These are phyloP conservation scores for Chunga burmeisteri DNA, from an alignment of 2,113 vertebrate species.

Conservation along the genomic window DNA sequence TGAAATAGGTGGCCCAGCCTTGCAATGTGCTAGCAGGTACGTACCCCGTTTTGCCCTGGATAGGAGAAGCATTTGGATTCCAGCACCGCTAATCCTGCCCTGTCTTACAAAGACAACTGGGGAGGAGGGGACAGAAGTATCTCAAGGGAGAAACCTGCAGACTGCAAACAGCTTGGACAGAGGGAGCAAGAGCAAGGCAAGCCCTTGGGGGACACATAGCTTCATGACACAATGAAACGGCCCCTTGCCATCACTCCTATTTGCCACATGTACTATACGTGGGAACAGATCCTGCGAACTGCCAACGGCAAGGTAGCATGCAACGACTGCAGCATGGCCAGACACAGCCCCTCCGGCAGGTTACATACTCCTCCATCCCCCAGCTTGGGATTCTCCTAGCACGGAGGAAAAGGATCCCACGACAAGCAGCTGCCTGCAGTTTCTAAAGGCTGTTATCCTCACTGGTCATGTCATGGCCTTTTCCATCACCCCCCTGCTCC, in stretches of 20 bases:
- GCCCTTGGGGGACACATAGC: background rate
- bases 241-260: background rate
- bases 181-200: background rate
- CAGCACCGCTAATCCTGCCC: background rate
- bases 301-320: background rate
- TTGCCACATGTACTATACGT: background rate
- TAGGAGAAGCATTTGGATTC: background rate
- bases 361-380: background rate
- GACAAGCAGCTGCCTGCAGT: background rate
- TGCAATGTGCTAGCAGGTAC: background rate
- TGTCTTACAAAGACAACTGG: background rate
- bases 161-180: background rate
- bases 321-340: background rate
- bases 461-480: background rate
- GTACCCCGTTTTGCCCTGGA: background rate
- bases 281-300: background rate
- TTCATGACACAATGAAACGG: background rate
- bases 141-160: background rate
- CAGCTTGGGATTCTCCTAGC: background rate
- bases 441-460: background rate
- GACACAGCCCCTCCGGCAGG: background rate
- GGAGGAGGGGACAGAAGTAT: background rate
- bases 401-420: background rate
- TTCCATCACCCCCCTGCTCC: background rate
- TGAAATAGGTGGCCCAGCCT: background rate